phyloP scores from a whole-genome alignment of 1,140 invertebrate genomes.

The Colletes latitarsis region DNA sequence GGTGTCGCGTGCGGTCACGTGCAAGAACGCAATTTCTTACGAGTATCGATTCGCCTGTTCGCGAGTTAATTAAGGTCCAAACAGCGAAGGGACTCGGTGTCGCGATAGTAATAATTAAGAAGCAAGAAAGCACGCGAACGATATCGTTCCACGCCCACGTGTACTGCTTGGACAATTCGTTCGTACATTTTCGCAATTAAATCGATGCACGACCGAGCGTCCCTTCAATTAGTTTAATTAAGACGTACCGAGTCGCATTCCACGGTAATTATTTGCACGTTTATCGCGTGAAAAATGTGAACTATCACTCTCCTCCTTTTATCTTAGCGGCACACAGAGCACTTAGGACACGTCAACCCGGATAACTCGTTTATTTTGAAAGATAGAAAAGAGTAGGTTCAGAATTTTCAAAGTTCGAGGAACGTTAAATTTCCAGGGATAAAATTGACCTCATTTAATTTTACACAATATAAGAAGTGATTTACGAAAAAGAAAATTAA shows the following conservation, averaged over 20 bases:
- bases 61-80: slow-evolving; percentile 10
- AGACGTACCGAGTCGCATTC: neutral
- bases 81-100: neutral
- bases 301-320: neutral
- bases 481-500: too few species aligned
- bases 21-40: neutral
- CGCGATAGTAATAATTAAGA: neutral
- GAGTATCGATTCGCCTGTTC: neutral
- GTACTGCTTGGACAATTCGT: slow-evolving; percentile 32
- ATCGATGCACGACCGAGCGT: slow-evolving; percentile 25
- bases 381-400: too few species aligned
- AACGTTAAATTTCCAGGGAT: too few species aligned
- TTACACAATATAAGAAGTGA: too few species aligned
- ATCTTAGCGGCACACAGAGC: too few species aligned
- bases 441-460: too few species aligned
- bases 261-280: neutral
- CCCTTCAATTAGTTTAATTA: slow-evolving; percentile 62
- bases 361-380: neutral
- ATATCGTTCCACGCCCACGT: neutral
- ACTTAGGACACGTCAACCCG: too few species aligned
- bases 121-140: neutral
- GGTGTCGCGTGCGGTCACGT: neutral
- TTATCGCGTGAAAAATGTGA: neutral
- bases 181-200: slow-evolving; percentile 42
- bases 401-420: too few species aligned